Base-by-base conservation (phyloP, 1,140 invertebrate species). In the Caenorhabditis inopinata region DNA sequence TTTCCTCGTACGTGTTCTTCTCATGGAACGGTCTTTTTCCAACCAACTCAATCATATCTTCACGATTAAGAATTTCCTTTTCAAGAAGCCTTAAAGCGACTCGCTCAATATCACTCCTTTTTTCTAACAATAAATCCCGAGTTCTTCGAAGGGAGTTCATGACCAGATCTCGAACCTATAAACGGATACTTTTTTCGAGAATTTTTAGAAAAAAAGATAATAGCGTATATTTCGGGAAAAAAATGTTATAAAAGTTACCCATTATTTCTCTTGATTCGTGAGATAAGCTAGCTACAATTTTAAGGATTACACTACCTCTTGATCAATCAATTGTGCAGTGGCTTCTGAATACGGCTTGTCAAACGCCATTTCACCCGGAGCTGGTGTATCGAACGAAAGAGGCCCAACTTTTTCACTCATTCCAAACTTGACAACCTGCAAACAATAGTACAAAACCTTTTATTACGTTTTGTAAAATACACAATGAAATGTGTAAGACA, bases 1-100 rank as follows among this genome's bases (percentile, higher is more conserved):
- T 99, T 88, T 99, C 94, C 91, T 99, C 97, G 88, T 99, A 99
- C 5, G 97, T 98, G 16, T 96, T 96, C 90, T 98, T 99, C 90
- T 99, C 97, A 29, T 93, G 93, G 92, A 99, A 99, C 0, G 97
- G 97, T 84, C 97, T 90, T 49, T 92, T 91, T 5, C 97, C 97
- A 2, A 99, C 90, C 6, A 99, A 89, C 89, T 98, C 96, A 81
- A 99, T 95, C 95, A 99, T 98, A 86, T 99, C 97, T 35, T 98
- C 95, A 80, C 97, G 92, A 87, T 93, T 95, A 27, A 99, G 91
- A 77, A 98, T 94, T 90, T 99, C 97, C 88, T 96, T 94, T 88
- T 96, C 94, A 32, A 99, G 89, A 77, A 99, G 91, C 74, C 95
- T 91, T 88, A 95, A 92, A 0, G 97, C 97, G n/a, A 99, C 95